A percentile compares a stretch with the other conserved stretches of the same genome.
Conservation (phyloP, 2,888 invertebrate species). For the Aphidoletes aphidimyza region DNA sequence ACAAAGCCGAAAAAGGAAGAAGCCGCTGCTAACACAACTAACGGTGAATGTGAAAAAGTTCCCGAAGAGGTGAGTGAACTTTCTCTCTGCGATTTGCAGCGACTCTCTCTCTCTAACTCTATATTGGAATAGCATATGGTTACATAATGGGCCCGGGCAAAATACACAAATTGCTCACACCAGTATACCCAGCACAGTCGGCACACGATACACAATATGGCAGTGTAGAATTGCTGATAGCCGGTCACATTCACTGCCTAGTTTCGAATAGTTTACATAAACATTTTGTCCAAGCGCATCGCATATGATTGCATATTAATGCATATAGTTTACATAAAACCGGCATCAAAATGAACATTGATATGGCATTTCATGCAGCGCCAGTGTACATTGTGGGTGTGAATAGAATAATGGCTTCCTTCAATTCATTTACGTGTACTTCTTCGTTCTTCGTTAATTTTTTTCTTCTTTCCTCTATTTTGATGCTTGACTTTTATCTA, state of each 20-base stretch:
- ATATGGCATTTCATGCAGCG: too few relatives aligned
- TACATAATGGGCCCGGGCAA: not conserved
- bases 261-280: slow-evolving; percentile 10
- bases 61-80: slow-evolving; percentile 72
- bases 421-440: not conserved
- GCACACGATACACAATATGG: too few relatives aligned
- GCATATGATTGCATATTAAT: slow-evolving; percentile 32
- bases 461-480: not conserved
- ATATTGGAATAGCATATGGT: not conserved
- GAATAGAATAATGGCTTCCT: slow-evolving; percentile 47
- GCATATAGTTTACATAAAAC: too few relatives aligned
- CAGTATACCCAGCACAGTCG: too few relatives aligned
- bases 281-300: not conserved
- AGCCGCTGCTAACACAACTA: slow-evolving; percentile 66
- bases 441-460: not conserved
- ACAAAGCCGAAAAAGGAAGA: slow-evolving; percentile 79
- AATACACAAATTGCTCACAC: too few relatives aligned
- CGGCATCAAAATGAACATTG: too few relatives aligned
- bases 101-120: too few relatives aligned
- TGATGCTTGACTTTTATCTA: not conserved
- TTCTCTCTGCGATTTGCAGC: not conserved
- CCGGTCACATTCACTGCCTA: not conserved
- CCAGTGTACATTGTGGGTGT: slow-evolving; percentile 19
- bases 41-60: slow-evolving; percentile 73
- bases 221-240: too few relatives aligned